Evolutionary conservation across 2,797 vertebrate species (phyloP), one percentile per base, ranked within the genome.

Genomic region (Muscicapa striata): DNA sequence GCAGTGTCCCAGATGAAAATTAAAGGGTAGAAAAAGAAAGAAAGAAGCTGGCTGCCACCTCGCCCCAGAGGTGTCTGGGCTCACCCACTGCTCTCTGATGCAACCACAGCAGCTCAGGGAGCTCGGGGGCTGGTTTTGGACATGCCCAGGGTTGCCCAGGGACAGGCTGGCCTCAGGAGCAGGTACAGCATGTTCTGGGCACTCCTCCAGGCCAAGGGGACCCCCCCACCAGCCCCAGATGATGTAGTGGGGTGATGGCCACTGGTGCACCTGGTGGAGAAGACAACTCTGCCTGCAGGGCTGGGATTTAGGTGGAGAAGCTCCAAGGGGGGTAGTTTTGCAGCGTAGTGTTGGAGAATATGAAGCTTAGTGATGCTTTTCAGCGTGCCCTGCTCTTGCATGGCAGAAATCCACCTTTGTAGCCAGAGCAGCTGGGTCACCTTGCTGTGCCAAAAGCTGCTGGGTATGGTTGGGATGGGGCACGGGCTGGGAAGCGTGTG

Each of bases 361-460:
- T 34, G 34, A 34, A 34, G 34, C 36, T 15, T 23, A 36, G 76
- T 2, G 8, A 59, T 63, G 93, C 72, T 85, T 80, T 66, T 54
- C 41, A 5, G 34, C 0, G 0, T 22, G 20, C 41, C 24, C 40
- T 4, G 36, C 0, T 0, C 45, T 75, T 6, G 6, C 61, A 5
- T 2, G 34, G 40, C 57, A 48, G 26, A 38, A 87, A 82, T 67
- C 48, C 85, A 26, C 89, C 38, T 75, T 16, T 34, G 30, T 4
- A 20, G n/a, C 41, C 3, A 2, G 58, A 55, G 54, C 8, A 6
- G 52, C 54, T 10, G 4, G 22, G 89, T 76, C 86, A 70, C 86
- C 54, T 92, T 64, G 84, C 61, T 2, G 54, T 3, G 24, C 41
- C 14, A 24, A 80, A 80, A 41, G 24, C 66, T 61, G 54, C 49